phyloP scores from a whole-genome alignment of 2,113 vertebrate species.

The Damaliscus lunatus region DNA sequence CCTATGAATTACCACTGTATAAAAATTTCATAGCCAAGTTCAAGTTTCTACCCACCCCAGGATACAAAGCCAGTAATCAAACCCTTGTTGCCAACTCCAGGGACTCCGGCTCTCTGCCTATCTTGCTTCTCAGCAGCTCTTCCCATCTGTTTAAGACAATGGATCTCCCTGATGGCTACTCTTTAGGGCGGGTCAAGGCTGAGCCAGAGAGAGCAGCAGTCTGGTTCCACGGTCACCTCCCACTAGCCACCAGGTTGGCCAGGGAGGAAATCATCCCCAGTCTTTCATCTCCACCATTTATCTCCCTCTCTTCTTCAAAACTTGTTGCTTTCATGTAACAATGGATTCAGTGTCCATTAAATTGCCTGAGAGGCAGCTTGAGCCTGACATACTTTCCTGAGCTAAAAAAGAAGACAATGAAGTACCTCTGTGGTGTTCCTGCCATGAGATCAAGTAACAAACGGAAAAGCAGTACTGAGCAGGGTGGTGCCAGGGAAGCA shows the following conservation, averaged over 20 bases:
- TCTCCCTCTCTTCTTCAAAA: neutral
- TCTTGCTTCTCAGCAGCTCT: neutral
- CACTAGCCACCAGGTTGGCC: neutral
- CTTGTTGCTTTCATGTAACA: neutral
- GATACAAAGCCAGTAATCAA: neutral
- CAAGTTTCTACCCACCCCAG: neutral
- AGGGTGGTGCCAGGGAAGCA: neutral
- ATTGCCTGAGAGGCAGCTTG: neutral
- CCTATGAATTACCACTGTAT: neutral
- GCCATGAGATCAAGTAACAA: neutral
- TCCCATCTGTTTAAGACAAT: neutral
- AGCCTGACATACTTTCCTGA: constrained; percentile 52
- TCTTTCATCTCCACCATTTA: neutral
- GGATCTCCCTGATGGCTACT: neutral
- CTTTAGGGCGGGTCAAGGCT: neutral
- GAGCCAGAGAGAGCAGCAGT: neutral
- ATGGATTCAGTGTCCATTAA: neutral
- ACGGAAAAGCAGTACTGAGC: neutral
- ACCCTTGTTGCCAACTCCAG: neutral
- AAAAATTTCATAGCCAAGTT: neutral
- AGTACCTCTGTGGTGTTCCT: neutral
- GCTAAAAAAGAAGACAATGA: neutral
- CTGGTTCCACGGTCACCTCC: neutral
- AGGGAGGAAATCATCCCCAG: neutral
- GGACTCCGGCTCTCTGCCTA: neutral